These are phyloP conservation scores for Bombus waltoni DNA, from an alignment of 1,140 invertebrate genomes.

Conservation along the genomic window DNA sequence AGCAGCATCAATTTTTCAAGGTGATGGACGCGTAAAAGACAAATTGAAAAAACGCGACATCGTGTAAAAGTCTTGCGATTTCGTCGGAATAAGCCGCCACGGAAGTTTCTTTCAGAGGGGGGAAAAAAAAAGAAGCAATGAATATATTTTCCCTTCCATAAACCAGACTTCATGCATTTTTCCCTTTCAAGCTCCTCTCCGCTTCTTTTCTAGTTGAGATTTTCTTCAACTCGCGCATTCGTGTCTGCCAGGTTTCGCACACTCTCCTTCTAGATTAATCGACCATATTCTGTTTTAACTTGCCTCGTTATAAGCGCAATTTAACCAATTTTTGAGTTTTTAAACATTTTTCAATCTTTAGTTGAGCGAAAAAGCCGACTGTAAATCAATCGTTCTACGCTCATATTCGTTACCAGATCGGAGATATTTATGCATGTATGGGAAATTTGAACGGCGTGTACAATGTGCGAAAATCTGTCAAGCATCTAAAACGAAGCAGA, in stretches of 20 bases:
- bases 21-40: background rate
- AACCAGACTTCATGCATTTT: constrained; percentile 38
- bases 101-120: background rate
- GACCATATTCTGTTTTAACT: background rate
- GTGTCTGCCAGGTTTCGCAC: background rate
- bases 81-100: background rate
- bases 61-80: constrained; percentile 25
- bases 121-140: constrained; percentile 3
- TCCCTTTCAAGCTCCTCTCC: background rate
- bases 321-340: no score
- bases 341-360: no score
- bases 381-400: no score
- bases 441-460: no score
- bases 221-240: constrained; percentile 9
- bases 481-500: no score
- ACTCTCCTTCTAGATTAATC: constrained; percentile 2
- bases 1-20: background rate
- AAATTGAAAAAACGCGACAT: constrained; percentile 7
- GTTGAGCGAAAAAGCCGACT: no score
- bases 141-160: constrained; percentile 48
- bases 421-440: no score
- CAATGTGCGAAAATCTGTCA: no score
- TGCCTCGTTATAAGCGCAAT: background rate
- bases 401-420: no score
- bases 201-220: background rate